Evolutionary conservation across 2,888 invertebrate species (phyloP), one percentile per base, ranked within the genome.

Genomic region (Habrosyne pyritoides): DNA sequence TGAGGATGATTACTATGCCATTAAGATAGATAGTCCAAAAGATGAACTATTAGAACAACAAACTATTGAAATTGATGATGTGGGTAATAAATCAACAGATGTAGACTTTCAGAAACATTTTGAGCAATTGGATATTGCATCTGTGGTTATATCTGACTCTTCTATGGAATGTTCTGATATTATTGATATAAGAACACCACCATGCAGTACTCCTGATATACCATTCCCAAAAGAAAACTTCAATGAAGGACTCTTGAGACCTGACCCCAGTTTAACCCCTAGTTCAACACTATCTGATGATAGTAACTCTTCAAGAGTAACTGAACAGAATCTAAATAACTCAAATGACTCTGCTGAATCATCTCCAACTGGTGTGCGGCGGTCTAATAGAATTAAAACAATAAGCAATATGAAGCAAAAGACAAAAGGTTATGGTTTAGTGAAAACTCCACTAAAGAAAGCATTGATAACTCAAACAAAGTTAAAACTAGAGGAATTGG

Each of bases 301-400:
- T 55, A 92, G 92, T 56, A 92, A 91, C 60, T 91, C 87, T 12
- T 90, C 91, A 6, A 77, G 90, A 63, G 71, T 80, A 0, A 80
- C 80, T 48, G 92, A 92, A 71, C 86, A 82, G 36, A 83, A 76
- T 52, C 86, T 79, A 53, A 80, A 70, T 36, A 81, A 83, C 64
- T 87, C 89, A 0, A 90, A 91, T 82, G 93, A 92, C 60, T 93
- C 93, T 1, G 81, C 90, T 1, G 93, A 91, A 55, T 91, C 92
- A 5, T 91, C 91, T 22, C 91, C 91, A n/a, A 84, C 87, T 33
- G 93, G 93, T n/a, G 95, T 96, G 0, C 88, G 96, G 21, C 93
- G 96, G 50, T 96, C 96, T 6, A 96, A 93, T 78, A 93, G 96
- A 60, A 96, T 97, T 57, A 96, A 96, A 77, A 95, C 95, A 46